A percentile compares a stretch with the other conserved stretches of the same genome.
Evolutionary conservation across 2,797 vertebrate genomes (phyloP).

Genomic region (Sebastes variabilis): DNA sequence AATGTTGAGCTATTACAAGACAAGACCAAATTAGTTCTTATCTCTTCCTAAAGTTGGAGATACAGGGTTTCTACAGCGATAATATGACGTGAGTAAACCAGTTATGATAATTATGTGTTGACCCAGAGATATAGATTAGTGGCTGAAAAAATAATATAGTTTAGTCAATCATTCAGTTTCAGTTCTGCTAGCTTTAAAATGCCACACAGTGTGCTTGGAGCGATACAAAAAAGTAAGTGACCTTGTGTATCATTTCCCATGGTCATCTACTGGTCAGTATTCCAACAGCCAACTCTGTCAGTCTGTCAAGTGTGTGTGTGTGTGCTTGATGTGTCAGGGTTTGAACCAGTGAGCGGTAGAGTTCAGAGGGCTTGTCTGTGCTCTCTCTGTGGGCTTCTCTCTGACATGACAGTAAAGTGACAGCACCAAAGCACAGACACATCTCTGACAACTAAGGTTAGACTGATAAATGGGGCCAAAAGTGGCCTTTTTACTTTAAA

Average conservation of each 20-base stretch:
- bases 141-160: background rate
- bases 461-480: conserved; percentile 54
- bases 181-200: background rate
- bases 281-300: conserved; percentile 58
- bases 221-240: conserved; percentile 25
- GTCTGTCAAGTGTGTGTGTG: conserved; percentile 34
- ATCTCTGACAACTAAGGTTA: conserved; percentile 66
- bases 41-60: background rate
- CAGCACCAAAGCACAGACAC: conserved; percentile 58
- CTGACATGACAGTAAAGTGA: conserved; percentile 72
- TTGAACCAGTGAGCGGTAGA: conserved; percentile 72
- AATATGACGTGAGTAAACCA: background rate
- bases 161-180: background rate
- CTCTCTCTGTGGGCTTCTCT: conserved; percentile 68
- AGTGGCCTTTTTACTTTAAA: conserved; percentile 41
- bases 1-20: background rate
- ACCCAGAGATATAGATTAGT: background rate
- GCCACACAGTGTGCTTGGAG: background rate
- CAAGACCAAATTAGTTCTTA: background rate
- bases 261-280: conserved; percentile 65
- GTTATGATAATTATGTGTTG: background rate
- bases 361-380: conserved; percentile 83
- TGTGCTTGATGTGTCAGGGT: conserved; percentile 68
- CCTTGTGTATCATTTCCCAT: conserved; percentile 47
- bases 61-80: background rate